These are phyloP conservation scores for Poecilia wingei DNA, from an alignment of 2,797 vertebrate species.

Conservation along the genomic window DNA sequence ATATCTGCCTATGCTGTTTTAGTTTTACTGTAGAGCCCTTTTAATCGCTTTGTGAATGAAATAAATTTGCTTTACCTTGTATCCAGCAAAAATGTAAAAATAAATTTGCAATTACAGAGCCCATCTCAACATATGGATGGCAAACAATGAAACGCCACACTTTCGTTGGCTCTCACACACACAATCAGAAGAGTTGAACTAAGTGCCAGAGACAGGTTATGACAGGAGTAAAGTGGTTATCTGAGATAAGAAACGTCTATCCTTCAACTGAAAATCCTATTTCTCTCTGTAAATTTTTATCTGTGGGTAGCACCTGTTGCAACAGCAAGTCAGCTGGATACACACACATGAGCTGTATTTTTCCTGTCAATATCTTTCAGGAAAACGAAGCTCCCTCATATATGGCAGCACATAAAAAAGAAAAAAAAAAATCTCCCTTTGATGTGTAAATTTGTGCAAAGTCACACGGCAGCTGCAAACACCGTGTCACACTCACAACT, in stretches of 20 bases:
- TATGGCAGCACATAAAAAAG: constrained; percentile 57
- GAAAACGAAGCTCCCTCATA: constrained; percentile 51
- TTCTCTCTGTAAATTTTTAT: constrained; percentile 76
- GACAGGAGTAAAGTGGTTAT: constrained; percentile 77
- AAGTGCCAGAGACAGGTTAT: constrained; percentile 69
- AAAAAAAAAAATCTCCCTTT: constrained; percentile 51
- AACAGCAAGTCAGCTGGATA: constrained; percentile 73
- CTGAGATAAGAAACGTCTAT: constrained; percentile 77
- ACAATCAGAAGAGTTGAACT: constrained; percentile 50
- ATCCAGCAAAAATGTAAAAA: neutral
- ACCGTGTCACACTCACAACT: constrained; percentile 33
- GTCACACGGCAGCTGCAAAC: constrained; percentile 45
- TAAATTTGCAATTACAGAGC: constrained; percentile 14
- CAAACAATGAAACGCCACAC: constrained; percentile 33
- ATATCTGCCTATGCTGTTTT: neutral
- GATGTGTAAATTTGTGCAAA: constrained; percentile 64
- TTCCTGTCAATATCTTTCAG: constrained; percentile 67
- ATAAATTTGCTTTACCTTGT: neutral
- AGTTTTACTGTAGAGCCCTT: neutral
- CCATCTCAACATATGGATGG: constrained; percentile 36
- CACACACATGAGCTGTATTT: constrained; percentile 69
- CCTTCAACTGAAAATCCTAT: constrained; percentile 76
- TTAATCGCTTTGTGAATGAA: neutral
- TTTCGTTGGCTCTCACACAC: constrained; percentile 8
- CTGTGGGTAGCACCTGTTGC: constrained; percentile 76